Percentiles rank a stretch among this genome's conserved stretches.
Conservation (phyloP, 2,113 vertebrate genomes). For the Cariama cristata region DNA sequence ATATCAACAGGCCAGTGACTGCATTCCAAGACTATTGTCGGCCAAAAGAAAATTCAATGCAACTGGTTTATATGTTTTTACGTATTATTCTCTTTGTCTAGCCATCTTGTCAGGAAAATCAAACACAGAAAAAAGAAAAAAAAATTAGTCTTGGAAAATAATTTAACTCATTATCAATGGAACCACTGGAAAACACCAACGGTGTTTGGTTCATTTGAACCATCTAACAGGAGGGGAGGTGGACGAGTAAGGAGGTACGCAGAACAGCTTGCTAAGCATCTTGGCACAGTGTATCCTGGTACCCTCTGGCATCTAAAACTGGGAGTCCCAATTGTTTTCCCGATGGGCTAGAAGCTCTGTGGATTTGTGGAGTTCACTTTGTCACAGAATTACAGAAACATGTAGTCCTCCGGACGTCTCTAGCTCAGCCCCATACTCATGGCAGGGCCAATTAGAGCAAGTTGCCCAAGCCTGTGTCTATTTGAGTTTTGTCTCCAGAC, state of each 20-base stretch:
- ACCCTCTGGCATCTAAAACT: not conserved
- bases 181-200: not conserved
- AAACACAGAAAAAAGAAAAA: not conserved
- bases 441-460: not conserved
- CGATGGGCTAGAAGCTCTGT: not conserved
- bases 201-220: not conserved
- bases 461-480: not conserved
- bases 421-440: not conserved
- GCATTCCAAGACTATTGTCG: not conserved
- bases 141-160: not conserved
- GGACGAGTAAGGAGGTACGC: not conserved
- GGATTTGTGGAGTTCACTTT: accelerated
- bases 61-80: not conserved
- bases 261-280: not conserved
- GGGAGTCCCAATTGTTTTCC: not conserved
- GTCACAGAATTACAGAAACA: not conserved
- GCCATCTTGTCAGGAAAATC: not conserved
- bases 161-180: not conserved
- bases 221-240: not conserved
- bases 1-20: not conserved
- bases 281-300: not conserved
- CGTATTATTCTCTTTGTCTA: not conserved
- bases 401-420: not conserved
- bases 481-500: not conserved
- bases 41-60: constrained; percentile 10